phyloP scores from a whole-genome alignment of 2,113 vertebrate species.

The Hystrix cristata region DNA sequence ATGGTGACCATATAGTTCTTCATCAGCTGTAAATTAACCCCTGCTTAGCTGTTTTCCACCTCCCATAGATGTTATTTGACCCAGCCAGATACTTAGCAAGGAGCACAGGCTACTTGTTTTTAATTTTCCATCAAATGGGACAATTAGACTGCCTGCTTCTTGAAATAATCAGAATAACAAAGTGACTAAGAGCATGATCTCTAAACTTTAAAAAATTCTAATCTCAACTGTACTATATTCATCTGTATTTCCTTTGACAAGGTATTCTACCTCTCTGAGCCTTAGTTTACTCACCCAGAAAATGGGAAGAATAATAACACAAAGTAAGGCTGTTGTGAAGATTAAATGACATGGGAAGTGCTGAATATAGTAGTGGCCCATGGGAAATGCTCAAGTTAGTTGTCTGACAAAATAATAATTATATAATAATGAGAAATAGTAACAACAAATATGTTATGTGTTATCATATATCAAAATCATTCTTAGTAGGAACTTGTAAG shows the following conservation, averaged over 20 bases:
- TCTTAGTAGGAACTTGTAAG: constrained; percentile 24
- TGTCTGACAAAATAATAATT: constrained; percentile 70
- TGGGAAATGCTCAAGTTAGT: neutral
- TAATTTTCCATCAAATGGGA: neutral
- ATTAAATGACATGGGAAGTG: neutral
- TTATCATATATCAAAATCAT: constrained; percentile 43
- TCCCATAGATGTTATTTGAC: neutral
- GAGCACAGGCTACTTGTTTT: neutral
- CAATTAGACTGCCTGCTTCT: constrained; percentile 15
- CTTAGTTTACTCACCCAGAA: constrained; percentile 56
- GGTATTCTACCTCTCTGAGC: neutral
- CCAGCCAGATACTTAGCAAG: neutral
- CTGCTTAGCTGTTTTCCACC: constrained; percentile 25
- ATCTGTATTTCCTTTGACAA: constrained; percentile 27
- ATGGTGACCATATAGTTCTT: constrained; percentile 57
- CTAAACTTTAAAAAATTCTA: neutral
- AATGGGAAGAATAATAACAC: constrained; percentile 40
- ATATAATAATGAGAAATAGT: constrained; percentile 51
- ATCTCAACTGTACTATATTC: neutral
- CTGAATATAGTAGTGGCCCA: neutral
- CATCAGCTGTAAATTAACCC: constrained; percentile 64
- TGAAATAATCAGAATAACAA: constrained; percentile 59
- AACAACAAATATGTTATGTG: constrained; percentile 53
- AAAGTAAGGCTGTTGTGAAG: neutral
- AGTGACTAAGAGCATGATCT: neutral